Conservation (phyloP, 2,888 invertebrate genomes). For the Drosophila buzzatii region DNA sequence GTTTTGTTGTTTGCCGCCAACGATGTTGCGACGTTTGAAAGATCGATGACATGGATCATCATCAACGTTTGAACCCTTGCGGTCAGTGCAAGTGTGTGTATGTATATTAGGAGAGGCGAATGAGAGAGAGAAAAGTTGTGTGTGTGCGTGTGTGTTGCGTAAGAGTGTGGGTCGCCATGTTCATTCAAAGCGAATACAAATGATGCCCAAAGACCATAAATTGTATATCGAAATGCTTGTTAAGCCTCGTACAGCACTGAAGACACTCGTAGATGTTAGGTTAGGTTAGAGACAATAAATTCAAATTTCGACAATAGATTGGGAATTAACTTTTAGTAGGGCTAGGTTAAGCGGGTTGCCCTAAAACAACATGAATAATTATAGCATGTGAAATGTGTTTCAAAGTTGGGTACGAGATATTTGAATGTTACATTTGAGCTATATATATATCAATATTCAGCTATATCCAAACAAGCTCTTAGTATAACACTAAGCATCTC, state of each 20-base stretch:
- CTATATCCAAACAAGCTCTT: background rate
- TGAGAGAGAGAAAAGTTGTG: background rate
- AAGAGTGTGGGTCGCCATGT: constrained; percentile 24
- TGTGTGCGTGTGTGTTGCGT: constrained; percentile 4
- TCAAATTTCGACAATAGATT: background rate
- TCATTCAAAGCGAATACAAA: constrained; percentile 15
- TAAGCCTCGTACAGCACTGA: background rate
- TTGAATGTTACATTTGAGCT: no score
- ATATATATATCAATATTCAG: no score
- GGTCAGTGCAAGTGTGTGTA: constrained; percentile 31
- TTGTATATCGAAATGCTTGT: constrained; percentile 18
- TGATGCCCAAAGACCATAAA: constrained; percentile 21
- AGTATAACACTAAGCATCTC: background rate
- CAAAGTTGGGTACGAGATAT: background rate
- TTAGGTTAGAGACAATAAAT: background rate
- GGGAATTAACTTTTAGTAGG: background rate
- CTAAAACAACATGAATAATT: background rate
- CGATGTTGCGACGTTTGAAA: constrained; percentile 40
- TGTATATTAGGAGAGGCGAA: background rate
- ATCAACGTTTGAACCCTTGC: constrained; percentile 54
- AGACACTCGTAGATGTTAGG: constrained; percentile 16
- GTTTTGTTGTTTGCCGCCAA: constrained; percentile 60
- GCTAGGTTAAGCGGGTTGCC: constrained; percentile 6
- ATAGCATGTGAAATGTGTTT: background rate
- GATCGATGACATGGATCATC: constrained; percentile 54